Base-by-base conservation (phyloP, 2,888 invertebrate species). In the Melanostoma scalare region DNA sequence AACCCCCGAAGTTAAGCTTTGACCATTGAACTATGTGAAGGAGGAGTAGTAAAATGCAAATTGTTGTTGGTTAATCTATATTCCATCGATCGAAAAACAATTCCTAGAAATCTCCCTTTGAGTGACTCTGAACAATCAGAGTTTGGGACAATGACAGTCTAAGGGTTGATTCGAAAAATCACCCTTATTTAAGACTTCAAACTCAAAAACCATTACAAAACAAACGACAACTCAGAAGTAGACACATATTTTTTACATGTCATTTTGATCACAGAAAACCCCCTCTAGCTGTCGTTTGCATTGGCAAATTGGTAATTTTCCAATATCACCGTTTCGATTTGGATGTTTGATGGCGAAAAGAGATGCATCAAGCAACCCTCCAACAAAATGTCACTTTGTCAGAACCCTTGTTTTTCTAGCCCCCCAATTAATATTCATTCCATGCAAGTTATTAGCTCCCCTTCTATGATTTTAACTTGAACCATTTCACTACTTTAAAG, bases 101-200 rank as follows among this genome's bases (percentile, higher is more conserved):
- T 72, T 55, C 73, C 53, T 44, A 46, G 72, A 61, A 73, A 61
- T 73, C 61, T 46, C 68, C 56, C 58, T 76, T 71, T 53, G 48
- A 75, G 42, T 75, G 30, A 58, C 60, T 65, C 36, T n/a, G 44
- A 36, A 48, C 8, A 31, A 46, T n/a, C 30, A 35, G 4, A 8
- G n/a, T 33, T 20, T 20, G 6, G 6, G 30, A 42, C 46, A 42
- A 10, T 20, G 5, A 5, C 6, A 35, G 35, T 50, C 55, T 65
- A 42, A 46, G 76, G 82, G 77, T 82, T 77, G 77, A 44, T 63
- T 46, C 33, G 69, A 50, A 69, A 69, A 82, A 74, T 77, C 82
- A 82, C 77, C 82, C 82, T 74, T 65, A 72, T 76, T 81, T 76
- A 67, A 50, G 38, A 72, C 56, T 81, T 20, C 75, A 76, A 81